Conservation (phyloP, 2,113 vertebrate species). For the Camelus dromedarius region DNA sequence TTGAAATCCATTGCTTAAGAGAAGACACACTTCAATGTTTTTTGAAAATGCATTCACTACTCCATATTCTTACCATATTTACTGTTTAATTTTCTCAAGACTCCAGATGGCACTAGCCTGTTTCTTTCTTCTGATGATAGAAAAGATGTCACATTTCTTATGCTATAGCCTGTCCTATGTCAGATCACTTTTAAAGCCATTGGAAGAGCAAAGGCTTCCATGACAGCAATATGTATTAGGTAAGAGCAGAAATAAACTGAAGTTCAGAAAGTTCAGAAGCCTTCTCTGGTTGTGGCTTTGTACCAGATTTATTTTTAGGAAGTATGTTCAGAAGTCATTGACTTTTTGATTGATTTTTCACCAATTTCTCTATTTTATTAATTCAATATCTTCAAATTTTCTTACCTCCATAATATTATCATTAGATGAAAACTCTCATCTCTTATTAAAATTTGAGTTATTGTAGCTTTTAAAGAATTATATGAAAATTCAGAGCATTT, state of each 20-base stretch:
- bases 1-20: neutral
- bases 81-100: slow-evolving; percentile 68
- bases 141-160: slow-evolving; percentile 38
- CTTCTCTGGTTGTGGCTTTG: slow-evolving; percentile 63
- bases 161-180: slow-evolving; percentile 55
- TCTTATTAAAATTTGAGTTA: slow-evolving; percentile 16
- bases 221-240: slow-evolving; percentile 73
- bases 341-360: slow-evolving; percentile 75
- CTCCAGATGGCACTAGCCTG: slow-evolving; percentile 78
- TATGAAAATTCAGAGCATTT: neutral
- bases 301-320: slow-evolving; percentile 59
- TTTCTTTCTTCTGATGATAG: slow-evolving; percentile 43
- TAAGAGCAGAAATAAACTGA: slow-evolving; percentile 75
- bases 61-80: slow-evolving; percentile 47
- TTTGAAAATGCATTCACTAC: slow-evolving; percentile 62
- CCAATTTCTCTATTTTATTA: slow-evolving; percentile 75
- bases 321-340: slow-evolving; percentile 72
- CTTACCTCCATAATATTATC: slow-evolving; percentile 41
- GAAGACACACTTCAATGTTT: slow-evolving; percentile 57
- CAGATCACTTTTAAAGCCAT: slow-evolving; percentile 73
- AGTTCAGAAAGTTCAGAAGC: slow-evolving; percentile 80
- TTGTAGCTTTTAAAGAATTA: neutral
- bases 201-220: slow-evolving; percentile 78
- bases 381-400: slow-evolving; percentile 72
- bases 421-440: slow-evolving; percentile 37